A percentile compares a stretch with the other conserved stretches of the same genome.
Conservation (phyloP, 2,797 vertebrate genomes). For the Eospalax fontanierii region DNA sequence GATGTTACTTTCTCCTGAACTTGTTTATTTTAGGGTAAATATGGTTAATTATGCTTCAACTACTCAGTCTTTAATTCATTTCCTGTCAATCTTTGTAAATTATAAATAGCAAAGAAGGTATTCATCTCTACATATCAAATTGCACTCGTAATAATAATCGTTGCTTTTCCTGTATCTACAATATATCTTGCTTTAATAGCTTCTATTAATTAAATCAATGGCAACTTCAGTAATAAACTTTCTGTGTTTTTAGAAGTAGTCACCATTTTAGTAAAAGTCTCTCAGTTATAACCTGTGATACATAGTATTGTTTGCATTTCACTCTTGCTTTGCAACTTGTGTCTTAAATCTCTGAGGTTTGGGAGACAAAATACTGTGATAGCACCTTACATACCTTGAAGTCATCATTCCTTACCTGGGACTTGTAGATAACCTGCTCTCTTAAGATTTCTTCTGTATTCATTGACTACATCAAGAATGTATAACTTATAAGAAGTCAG, state of each 20-base stretch:
- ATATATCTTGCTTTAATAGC: background rate
- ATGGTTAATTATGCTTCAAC: background rate
- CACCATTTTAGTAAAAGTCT: background rate
- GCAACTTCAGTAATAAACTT: background rate
- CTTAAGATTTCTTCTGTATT: background rate
- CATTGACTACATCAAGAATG: background rate
- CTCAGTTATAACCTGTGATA: background rate
- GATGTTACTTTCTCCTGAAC: background rate
- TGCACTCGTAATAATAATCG: background rate
- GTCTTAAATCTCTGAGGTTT: background rate
- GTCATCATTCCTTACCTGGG: background rate
- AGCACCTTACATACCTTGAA: background rate
- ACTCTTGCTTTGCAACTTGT: background rate
- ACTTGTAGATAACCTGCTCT: background rate
- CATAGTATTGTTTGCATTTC: background rate
- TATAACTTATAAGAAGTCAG: fast-evolving
- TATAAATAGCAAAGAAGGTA: background rate
- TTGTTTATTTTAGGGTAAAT: background rate
- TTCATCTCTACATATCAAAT: background rate
- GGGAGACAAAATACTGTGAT: background rate
- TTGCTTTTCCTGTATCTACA: background rate
- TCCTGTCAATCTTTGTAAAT: background rate
- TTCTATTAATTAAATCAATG: background rate
- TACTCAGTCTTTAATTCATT: background rate
- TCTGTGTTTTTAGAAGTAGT: background rate